Evolutionary conservation across 2,797 vertebrate genomes (phyloP), one percentile per base, ranked within the genome.

Genomic region (Labroides dimidiatus): DNA sequence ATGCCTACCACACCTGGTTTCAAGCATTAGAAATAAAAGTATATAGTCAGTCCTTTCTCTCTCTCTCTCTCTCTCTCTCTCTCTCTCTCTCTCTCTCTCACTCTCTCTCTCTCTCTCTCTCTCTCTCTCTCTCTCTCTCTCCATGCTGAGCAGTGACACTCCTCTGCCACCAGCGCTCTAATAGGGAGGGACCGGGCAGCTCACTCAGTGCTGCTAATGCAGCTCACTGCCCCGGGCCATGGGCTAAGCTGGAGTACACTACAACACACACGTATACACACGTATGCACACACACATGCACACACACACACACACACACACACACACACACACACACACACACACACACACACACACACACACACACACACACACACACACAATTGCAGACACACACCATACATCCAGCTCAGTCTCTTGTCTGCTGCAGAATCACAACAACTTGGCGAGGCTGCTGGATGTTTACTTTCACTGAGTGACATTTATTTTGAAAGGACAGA

Each of bases 101-200:
- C 65, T 47, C 48, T 63, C 42, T 68, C 36, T 68, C 47, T 66
- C 61, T 59, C 72, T 60, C 58, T 58, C 65, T 64, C 55, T 44
- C 47, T 54, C 41, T 51, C 59, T 50, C 61, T 51, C 47, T 19
- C 52, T n/a, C 43, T 21, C 57, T 63, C 67, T 49, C 54, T 67
- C 51, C 27, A 62, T 64, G 61, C 81, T 68, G 88, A 87, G 62
- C 88, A 85, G 84, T 90, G 87, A 87, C 89, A 90, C 87, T 91
- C 88, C 91, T 92, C 81, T 92, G 92, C 92, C 92, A 94, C 93
- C 93, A 93, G 91, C 86, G 72, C 86, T 90, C 89, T 93, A 93
- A 93, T 93, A 83, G 91, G 89, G 88, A 91, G 85, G 89, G 89
- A 94, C 92, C 92, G 85, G 84, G 89, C 87, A 78, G 85, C 82